phyloP scores from a whole-genome alignment of 1,140 invertebrate genomes.

The Ceratosolen solmsi region DNA sequence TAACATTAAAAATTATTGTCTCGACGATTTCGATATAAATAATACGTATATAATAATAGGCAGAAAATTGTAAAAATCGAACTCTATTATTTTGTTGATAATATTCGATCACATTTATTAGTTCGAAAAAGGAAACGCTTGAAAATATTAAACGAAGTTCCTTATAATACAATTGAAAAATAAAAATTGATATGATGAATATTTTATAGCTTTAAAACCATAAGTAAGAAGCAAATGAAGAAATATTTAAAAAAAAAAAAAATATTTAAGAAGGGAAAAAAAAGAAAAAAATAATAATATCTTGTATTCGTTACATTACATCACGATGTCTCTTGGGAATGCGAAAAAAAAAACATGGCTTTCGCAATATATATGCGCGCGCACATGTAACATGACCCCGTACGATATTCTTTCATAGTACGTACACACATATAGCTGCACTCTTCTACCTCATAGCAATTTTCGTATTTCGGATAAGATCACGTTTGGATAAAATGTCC shows the following conservation, averaged over 20 bases:
- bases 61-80: no score
- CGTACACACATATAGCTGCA: not conserved
- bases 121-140: no score
- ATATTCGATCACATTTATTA: no score
- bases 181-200: not conserved
- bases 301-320: not conserved
- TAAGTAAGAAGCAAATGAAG: not conserved
- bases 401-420: not conserved
- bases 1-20: no score
- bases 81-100: no score
- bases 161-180: not conserved
- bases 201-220: not conserved
- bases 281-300: not conserved
- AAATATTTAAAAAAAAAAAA: not conserved
- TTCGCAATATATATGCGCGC: not conserved
- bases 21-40: no score
- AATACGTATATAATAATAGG: no score
- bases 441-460: conserved; percentile 64
- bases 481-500: conserved; percentile 72
- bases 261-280: no score
- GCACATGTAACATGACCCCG: not conserved
- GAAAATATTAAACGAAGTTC: not conserved
- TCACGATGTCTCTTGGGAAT: not conserved
- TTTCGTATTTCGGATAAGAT: conserved; percentile 68
- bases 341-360: not conserved